Conservation (phyloP, 2,888 invertebrate genomes). For the Epinotia demarniana region DNA sequence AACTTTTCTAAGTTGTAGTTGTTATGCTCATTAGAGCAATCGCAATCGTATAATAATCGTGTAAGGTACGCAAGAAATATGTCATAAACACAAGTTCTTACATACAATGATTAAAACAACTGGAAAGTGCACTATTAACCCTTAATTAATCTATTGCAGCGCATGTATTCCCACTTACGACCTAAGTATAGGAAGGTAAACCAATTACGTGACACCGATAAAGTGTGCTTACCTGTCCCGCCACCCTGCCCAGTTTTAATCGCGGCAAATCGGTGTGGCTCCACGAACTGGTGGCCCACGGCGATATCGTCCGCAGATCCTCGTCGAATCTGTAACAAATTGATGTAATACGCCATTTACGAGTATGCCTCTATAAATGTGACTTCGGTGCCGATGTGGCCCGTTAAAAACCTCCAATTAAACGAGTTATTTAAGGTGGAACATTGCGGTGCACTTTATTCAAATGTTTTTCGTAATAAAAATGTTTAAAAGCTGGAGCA, state of each 20-base stretch:
- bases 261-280: constrained; percentile 91
- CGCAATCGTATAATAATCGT: no score
- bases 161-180: background rate
- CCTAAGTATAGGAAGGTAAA: background rate
- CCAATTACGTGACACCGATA: background rate
- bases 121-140: no score
- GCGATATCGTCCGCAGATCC: constrained; percentile 87
- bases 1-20: no score
- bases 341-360: constrained; percentile 34
- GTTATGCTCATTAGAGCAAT: background rate
- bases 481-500: no score
- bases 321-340: constrained; percentile 82
- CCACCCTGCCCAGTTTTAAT: constrained; percentile 89
- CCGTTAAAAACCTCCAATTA: background rate
- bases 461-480: background rate
- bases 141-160: no score
- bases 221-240: constrained; percentile 86
- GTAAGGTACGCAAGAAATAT: no score
- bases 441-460: background rate
- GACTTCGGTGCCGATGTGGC: background rate
- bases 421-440: background rate
- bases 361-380: constrained; percentile 7
- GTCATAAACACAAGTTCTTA: no score
- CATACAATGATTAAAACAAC: no score
- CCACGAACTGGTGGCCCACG: constrained; percentile 91